Percentiles rank a stretch among this genome's conserved stretches.
Evolutionary conservation across 2,888 invertebrate genomes (phyloP).

Genomic region (Tribolium freemani): DNA sequence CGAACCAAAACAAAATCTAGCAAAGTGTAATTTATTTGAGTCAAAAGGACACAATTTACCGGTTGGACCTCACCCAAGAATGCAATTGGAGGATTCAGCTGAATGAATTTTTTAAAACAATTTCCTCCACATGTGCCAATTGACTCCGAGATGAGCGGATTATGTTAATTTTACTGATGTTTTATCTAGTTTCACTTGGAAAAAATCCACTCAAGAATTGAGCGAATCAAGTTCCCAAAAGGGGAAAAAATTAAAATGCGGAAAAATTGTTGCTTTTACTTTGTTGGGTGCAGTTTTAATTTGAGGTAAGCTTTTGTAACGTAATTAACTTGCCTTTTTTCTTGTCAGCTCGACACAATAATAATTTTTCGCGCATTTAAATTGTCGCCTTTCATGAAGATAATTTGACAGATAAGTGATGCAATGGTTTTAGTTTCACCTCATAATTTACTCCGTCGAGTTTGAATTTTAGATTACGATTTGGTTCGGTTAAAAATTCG

Average conservation of each 20-base stretch:
- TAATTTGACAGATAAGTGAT: background rate
- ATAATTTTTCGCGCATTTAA: background rate
- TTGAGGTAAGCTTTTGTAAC: background rate
- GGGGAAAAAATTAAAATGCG: background rate
- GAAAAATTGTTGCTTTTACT: background rate
- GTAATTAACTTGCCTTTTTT: background rate
- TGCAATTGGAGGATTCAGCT: background rate
- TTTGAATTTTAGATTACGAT: no score
- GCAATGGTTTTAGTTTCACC: no score
- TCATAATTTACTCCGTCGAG: no score
- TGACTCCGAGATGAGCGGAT: constrained; percentile 12
- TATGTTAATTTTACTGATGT: constrained; percentile 13
- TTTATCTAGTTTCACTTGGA: constrained; percentile 2
- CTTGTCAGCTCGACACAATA: background rate
- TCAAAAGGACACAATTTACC: background rate
- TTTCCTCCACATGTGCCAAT: constrained; percentile 5
- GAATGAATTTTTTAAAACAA: constrained; percentile 14
- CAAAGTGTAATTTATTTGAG: background rate
- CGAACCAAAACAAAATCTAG: background rate
- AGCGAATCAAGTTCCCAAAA: background rate
- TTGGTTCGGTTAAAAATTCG: no score
- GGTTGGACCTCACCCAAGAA: background rate
- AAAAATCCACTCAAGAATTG: background rate
- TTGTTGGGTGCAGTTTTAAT: background rate
- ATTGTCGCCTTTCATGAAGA: background rate